Base-by-base conservation (phyloP, 2,797 vertebrate genomes). In the Cetoscarus ocellatus region DNA sequence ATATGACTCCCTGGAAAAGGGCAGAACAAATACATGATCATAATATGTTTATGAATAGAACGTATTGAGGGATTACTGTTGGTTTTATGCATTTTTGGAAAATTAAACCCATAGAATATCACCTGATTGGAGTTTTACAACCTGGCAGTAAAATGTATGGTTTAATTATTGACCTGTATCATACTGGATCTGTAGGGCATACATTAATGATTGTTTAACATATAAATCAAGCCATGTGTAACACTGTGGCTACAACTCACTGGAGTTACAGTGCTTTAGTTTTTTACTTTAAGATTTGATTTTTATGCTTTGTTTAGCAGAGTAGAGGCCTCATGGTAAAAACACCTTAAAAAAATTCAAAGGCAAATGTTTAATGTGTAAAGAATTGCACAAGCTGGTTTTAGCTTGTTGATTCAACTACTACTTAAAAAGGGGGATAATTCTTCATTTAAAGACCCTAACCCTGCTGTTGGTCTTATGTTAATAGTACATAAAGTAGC, bases 41-140 rank as follows among this genome's bases (percentile, higher is more conserved):
- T 38, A 36, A 54, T n/a, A n/a, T n/a, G 34, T 53, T 53, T 5
- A 36, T 53, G 51, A 53, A 53, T 15, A n/a, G 50, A 51, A 34
- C 8, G 50, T 44, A 35, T 45, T 45, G 10, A 60, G 35, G 15
- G 34, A 48, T 48, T 48, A 60, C 3, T n/a, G 13, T 1, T 17
- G 12, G 11, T 39, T 18, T 39, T 36, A 13, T 12, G 15, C 34
- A 38, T 38, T 51, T 51, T 14, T 61, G 10, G 15, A 14, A 38
- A 17, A 18, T 5, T 5, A 45, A 3, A 27, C 15, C 2, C 3
- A 7, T 48, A 10, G 8, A 39, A 39, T 9, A 42, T 1, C 13
- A 34, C 40, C 12, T 10, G 7, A 1, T 43, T 7, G 18, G 18
- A 43, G 0, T 34, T 10, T 44, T 1, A 58, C 53, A 18, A 18